Base-by-base conservation (phyloP, 2,113 vertebrate species). In the Caranx melampygus region DNA sequence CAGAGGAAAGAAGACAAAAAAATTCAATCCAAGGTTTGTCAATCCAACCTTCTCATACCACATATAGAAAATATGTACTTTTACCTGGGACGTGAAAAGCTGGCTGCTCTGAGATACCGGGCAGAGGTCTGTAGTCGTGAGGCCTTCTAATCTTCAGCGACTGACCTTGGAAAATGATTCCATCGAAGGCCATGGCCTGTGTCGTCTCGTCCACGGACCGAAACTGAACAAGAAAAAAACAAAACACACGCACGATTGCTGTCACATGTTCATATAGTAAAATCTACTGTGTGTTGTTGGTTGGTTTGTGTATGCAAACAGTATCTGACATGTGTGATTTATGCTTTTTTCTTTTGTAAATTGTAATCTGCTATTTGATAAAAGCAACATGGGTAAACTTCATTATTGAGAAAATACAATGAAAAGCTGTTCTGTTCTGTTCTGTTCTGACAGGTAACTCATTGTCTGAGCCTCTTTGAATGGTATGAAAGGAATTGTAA, bases 141-240 rank as follows among this genome's bases (percentile, higher is more conserved):
- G 94, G 95, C 40, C 94, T 69, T 59, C 94, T 74, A 37, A 95
- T 94, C 91, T 95, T 95, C 89, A 95, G 88, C 0, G 93, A 94
- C 84, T 95, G 95, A 42, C 93, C 94, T 82, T 95, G 95, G 88
- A 95, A 95, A 66, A 94, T 93, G 62, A 95, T 95, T 16, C 95
- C 94, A 10, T 95, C 94, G 45, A 95, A 95, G 21, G 94, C 95
- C 94, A 95, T 94, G 66, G 95, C 95, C 84, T 95, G 94, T 5
- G 95, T 95, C 18, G 94, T 95, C 88, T 95, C 95, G 26, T 95
- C 95, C 0, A 95, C 94, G 9, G 94, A 95, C 2, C 94, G 94
- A 44, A 95, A 95, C 95, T 95, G 49, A 4, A 72, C 14, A 60
- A 15, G n/a, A 42, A 44, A 55, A 54, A 54, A 35, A 5, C 26